These are phyloP conservation scores for Chrysaora quinquecirrha DNA, from an alignment of 30 jellyfish, hydroid and myxozoan genomes.

Conservation along the genomic window DNA sequence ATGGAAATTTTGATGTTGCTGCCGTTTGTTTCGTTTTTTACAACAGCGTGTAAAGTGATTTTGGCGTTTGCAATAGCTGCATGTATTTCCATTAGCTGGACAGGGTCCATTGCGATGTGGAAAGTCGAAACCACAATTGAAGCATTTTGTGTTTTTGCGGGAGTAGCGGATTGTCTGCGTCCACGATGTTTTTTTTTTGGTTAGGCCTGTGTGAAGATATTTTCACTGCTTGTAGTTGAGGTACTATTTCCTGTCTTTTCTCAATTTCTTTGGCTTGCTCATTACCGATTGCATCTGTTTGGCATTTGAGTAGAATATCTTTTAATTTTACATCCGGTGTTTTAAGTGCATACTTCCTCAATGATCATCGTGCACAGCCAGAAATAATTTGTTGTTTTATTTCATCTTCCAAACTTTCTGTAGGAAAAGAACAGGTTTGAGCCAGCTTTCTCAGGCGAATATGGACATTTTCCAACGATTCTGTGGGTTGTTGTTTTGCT, in stretches of 20 bases:
- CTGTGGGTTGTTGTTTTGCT: conserved; percentile 42
- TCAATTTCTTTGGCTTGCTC: conserved; percentile 1
- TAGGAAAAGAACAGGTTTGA: conserved; percentile 4
- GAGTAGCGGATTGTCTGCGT: background rate
- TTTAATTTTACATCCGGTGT: conserved; percentile 16
- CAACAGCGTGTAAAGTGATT: conserved; percentile 62
- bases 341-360: conserved; percentile 10
- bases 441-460: conserved; percentile 12
- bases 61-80: conserved; percentile 41
- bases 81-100: conserved; percentile 53
- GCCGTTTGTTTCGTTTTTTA: background rate
- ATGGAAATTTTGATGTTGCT: background rate
- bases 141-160: conserved; percentile 23
- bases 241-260: too few species aligned
- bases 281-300: conserved; percentile 9
- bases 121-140: conserved; percentile 54
- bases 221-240: background rate
- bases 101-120: conserved; percentile 55
- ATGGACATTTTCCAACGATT: background rate
- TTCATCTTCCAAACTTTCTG: background rate
- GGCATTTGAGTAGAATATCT: conserved; percentile 35
- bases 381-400: background rate
- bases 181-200: too few species aligned
- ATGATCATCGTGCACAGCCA: conserved; percentile 6
- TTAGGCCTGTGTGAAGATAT: too few species aligned